Conservation (phyloP, 2,113 vertebrate genomes). For the Cygnus buccinator region DNA sequence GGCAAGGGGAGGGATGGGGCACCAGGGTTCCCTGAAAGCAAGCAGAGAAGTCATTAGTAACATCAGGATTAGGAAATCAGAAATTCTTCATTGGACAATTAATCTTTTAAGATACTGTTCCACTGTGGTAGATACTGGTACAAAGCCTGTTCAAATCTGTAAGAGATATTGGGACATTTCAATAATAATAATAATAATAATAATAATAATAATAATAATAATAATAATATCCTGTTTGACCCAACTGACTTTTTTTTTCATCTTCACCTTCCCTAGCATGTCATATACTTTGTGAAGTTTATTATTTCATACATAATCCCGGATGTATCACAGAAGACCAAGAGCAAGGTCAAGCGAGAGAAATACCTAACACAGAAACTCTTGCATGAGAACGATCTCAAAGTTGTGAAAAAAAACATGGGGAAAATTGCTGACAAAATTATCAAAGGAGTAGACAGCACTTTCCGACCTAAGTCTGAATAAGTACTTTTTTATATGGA, state of each 20-base stretch:
- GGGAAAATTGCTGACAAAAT: conserved; percentile 57
- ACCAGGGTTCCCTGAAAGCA: not conserved
- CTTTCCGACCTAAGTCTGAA: conserved; percentile 68
- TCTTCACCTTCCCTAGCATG: conserved; percentile 80
- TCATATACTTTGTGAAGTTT: conserved; percentile 93
- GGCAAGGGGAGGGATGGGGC: not conserved
- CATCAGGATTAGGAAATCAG: not conserved
- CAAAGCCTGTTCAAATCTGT: not conserved
- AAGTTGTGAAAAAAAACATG: conserved; percentile 79
- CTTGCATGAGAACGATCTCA: conserved; percentile 88
- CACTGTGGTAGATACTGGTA: not conserved
- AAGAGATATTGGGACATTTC: not conserved
- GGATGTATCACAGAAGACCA: conserved; percentile 85
- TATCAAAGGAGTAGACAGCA: conserved; percentile 29
- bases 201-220: not conserved
- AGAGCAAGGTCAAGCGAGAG: conserved; percentile 91
- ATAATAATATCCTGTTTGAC: not conserved
- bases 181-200: not conserved
- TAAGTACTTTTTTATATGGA: conserved; percentile 8
- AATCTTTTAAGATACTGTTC: not conserved
- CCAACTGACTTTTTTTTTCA: conserved; percentile 36
- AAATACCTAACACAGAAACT: conserved; percentile 91
- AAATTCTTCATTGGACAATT: not conserved
- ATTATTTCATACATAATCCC: conserved; percentile 89
- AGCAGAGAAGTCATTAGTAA: not conserved